Base-by-base conservation (phyloP, 2,797 vertebrate species). In the Cossypha caffra region DNA sequence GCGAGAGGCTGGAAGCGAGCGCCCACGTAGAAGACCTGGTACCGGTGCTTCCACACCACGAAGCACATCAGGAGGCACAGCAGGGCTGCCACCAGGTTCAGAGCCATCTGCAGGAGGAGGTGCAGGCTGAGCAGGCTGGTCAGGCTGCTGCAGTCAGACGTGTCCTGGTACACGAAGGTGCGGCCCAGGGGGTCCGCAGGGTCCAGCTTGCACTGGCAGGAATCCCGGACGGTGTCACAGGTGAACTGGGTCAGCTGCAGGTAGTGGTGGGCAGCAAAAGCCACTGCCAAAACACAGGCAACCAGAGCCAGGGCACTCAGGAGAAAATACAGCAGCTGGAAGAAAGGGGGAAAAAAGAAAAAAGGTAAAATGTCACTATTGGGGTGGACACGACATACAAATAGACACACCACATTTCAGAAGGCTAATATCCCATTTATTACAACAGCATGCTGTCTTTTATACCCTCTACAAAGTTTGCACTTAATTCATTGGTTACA, bases 41-140 rank as follows among this genome's bases (percentile, higher is more conserved):
- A 99, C 35, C 99, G 98, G 93, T 99, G 98, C 94, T 99, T 99
- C 99, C 99, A 99, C 98, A 99, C 99, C 95, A 99, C 95, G 20
- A 99, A 99, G 94, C 99, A 98, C 2, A 98, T 98, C 1, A 91
- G 25, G 24, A 99, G 97, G 37, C 99, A 99, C 93, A 99, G 98
- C 3, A 99, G 82, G 3, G 99, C 98, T 21, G 99, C 97, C 21
- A 93, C 85, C 97, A 99, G 91, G 96, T 99, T 99, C 74, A 99
- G 98, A 57, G 98, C 88, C 76, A 99, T 98, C 98, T 99, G 99
- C 92, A 99, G 94, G 9, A 99, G 97, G 78, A 99, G 97, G 97
- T 98, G 99, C 43, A 99, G 85, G 17, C 96, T 92, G 84, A 99
- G 98, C 9, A 97, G 98, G 87, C 96, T 96, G 1, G 96, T 99